Evolutionary conservation across 92 coral and sea anemone genomes (phyloP), one percentile per base, ranked within the genome.

Genomic region (Porites lobata): DNA sequence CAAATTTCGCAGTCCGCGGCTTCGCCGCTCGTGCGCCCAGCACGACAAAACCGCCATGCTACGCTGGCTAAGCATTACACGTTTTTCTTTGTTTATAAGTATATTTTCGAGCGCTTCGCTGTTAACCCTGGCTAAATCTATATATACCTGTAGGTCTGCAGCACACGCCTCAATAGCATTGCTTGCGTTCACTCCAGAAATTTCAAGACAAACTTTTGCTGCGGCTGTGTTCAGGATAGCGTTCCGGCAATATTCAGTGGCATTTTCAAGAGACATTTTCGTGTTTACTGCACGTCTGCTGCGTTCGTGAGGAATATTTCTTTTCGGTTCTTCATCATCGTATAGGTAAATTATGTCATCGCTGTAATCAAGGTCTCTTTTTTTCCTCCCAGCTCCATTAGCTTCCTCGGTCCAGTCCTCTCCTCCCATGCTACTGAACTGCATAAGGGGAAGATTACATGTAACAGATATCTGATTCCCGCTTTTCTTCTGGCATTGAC

Each of bases 291-390:
- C 78, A 53, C 96, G 80, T 79, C 68, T 93, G 4, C 51, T 29
- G 32, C 96, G 93, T 21, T 20, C 1, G 13, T 43, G 52, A 19
- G 69, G 81, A 65, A 54, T 51, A 18, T 77, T 20, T 18, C 19
- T 71, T 3, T 50, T 65, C 14, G 73, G 68, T 51, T 85, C 77
- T 50, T 84, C 76, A 11, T 82, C 84, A 13, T 89, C 89, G 65
- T 86, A 89, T 7, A 81, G 74, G 59, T 93, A 90, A 32, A 93
- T 93, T 21, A 90, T 79, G 85, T 93, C 96, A 38, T 90, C 96
- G 47, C 77, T 89, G 81, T 93, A 93, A 18, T 53, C 52, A 19
- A 82, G 63, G 7, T 85, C 82, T 29, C 96, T 72, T 67, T 85
- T 79, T 1, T 51, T 50, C 50, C 89, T 72, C 18, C 15, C 57